Base-by-base conservation (phyloP, 2,888 invertebrate genomes). In the Odontothrips loti region DNA sequence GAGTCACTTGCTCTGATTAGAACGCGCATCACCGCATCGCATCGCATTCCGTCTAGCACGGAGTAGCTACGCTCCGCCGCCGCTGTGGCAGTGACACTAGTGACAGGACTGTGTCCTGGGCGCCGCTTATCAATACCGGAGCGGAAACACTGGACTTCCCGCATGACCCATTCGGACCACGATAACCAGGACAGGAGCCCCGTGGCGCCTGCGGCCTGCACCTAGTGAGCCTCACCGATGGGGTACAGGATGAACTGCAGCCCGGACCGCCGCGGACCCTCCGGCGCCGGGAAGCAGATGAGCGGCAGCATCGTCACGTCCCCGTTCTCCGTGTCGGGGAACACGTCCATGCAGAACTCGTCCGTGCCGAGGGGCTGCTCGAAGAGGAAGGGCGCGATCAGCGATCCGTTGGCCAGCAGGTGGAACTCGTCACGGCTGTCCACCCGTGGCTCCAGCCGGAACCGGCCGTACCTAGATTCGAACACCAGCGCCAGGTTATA, bases 261-360 rank as follows among this genome's bases (percentile, higher is more conserved):
- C 3, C 80, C 80, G 20, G 17, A 34, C n/a, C 82, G 34, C 27
- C 27, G 23, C 23, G 68, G 27, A 27, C 68, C 68, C 8, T 75
- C 68, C 27, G 82, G 81, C 23, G 82, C 83, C 15, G 84, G 84
- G 81, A 87, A 87, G 85, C 92, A 92, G 11, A 91, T 88, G 82
- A 92, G 87, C 0, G 90, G 90, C 63, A 91, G 84, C 8, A 90
- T 90, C 11, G 80, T 27, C 88, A 88, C 17, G 88, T 88, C 68
- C 89, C 89, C 86, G 86, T 0, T 88, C 85, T 79, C 63, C 6
- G 80, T 79, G 47, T 82, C 88, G 87, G 81, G 87, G 83, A 91
- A 89, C 0, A 90, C 87, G 85, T 92, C 92, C 90, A 92, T 90
- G 84, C 92, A 92, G 85, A 90, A 92, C 83, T 90, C 89, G 81